Evolutionary conservation across 2,113 vertebrate species (phyloP).

Genomic region (Corvus moneduloides): DNA sequence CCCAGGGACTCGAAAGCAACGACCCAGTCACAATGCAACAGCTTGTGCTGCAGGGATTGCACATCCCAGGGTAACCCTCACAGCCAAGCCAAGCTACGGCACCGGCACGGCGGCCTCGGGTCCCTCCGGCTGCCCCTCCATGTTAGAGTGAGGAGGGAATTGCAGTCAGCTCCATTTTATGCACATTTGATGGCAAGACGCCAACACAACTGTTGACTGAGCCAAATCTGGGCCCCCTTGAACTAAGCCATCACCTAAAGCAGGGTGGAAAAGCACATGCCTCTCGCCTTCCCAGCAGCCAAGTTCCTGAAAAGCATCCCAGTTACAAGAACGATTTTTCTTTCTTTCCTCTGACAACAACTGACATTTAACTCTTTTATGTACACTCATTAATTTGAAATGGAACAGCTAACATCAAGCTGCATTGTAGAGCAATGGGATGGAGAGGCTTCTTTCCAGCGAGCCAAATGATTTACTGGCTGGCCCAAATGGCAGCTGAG

Average conservation of each 20-base stretch:
- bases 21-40: not conserved
- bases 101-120: not conserved
- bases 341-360: not conserved
- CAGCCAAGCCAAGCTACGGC: not conserved
- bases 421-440: not conserved
- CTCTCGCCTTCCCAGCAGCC: slow-evolving; percentile 12
- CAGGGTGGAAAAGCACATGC: slow-evolving; percentile 53
- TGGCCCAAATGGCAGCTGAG: not conserved
- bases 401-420: not conserved
- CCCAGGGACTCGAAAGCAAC: not conserved
- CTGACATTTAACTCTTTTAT: not conserved
- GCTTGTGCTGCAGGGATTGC: not conserved
- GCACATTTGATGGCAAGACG: slow-evolving; percentile 37
- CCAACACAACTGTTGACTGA: slow-evolving; percentile 54
- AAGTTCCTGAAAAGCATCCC: slow-evolving; percentile 68
- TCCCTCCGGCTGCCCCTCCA: slow-evolving; percentile 15
- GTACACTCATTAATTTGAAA: not conserved
- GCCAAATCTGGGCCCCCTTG: slow-evolving; percentile 65
- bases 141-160: slow-evolving; percentile 15
- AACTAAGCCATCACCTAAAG: slow-evolving; percentile 63
- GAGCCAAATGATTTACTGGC: not conserved
- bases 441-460: not conserved
- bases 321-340: not conserved
- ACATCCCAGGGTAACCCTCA: not conserved
- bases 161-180: slow-evolving; percentile 63